Evolutionary conservation across 2,888 invertebrate genomes (phyloP), one percentile per base, ranked within the genome.

Genomic region (Ectemnius cavifrons): DNA sequence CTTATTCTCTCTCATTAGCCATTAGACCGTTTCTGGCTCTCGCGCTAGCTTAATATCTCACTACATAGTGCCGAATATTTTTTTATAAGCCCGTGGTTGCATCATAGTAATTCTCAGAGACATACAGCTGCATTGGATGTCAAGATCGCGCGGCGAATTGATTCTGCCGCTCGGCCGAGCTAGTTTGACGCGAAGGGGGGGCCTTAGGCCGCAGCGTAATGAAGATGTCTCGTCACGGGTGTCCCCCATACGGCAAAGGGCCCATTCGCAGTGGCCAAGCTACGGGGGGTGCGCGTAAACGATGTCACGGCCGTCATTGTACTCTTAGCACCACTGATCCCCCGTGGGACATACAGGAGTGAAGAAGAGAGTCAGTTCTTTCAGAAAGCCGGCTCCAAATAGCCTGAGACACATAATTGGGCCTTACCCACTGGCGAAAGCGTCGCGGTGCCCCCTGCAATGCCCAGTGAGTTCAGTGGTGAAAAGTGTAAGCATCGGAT

Each of bases 191-290:
- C 28, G 56, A 73, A 23, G 63, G 67, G 75, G 80, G 77, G 85
- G 82, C 82, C 85, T 80, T 76, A 79, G 81, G 82, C 83, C 85
- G 67, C 81, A 82, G 74, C 72, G 86, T 89, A 89, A 89, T 89
- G 88, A 89, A 88, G 88, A 89, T 86, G 87, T 89, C 87, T 84
- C 87, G 87, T 87, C 86, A 87, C 86, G 87, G 86, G 85, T 86
- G 85, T 86, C 83, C 85, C 79, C 61, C 75, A 72, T 80, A 73
- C 69, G 70, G 71, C 65, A 75, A 73, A 80, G 71, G 84, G 77
- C 83, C 83, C 84, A 82, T 84, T 82, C 82, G 81, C 82, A 81
- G 85, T 84, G 88, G 87, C 52, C 85, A 82, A 84, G 83, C 88
- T 87, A 83, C 88, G 88, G 88, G 87, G 88, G 85, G 84, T 78